These are phyloP conservation scores for Battus philenor DNA, from an alignment of 1,140 invertebrate genomes.

Conservation along the genomic window DNA sequence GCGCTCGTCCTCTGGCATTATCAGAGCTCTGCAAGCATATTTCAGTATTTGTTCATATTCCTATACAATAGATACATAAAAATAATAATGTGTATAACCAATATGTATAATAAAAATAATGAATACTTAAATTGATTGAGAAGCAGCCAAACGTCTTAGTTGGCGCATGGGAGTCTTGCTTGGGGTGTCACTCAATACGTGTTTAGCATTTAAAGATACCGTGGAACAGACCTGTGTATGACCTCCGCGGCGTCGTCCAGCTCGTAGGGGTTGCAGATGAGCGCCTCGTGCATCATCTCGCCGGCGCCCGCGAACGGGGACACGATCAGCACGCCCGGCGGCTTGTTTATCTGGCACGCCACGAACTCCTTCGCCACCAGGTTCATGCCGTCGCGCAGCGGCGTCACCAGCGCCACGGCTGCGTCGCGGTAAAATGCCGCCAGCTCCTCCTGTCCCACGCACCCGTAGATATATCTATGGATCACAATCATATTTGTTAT, in stretches of 20 bases:
- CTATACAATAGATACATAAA: no score
- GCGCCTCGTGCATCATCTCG: constrained; percentile 93
- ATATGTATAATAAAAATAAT: no score
- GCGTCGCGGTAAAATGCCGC: constrained; percentile 91
- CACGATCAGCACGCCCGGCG: constrained; percentile 91
- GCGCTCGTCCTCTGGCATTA: constrained; percentile 93
- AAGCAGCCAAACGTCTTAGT: no score
- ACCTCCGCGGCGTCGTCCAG: constrained; percentile 91
- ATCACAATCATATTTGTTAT: no score
- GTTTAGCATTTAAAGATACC: neutral
- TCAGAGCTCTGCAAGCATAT: constrained; percentile 84
- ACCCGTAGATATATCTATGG: constrained; percentile 89
- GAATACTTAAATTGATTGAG: no score
- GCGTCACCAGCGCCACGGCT: constrained; percentile 90
- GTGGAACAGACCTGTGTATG: constrained; percentile 81
- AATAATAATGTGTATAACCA: no score
- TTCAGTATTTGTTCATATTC: no score
- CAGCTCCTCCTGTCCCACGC: constrained; percentile 89
- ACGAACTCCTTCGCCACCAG: constrained; percentile 95
- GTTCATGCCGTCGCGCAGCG: constrained; percentile 94
- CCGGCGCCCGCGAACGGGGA: constrained; percentile 94
- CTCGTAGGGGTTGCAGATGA: constrained; percentile 94
- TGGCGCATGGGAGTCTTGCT: no score
- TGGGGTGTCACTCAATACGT: no score
- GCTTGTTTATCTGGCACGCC: constrained; percentile 91